Evolutionary conservation across 2,113 vertebrate species (phyloP).

Genomic region (Choloepus hoffmanni): DNA sequence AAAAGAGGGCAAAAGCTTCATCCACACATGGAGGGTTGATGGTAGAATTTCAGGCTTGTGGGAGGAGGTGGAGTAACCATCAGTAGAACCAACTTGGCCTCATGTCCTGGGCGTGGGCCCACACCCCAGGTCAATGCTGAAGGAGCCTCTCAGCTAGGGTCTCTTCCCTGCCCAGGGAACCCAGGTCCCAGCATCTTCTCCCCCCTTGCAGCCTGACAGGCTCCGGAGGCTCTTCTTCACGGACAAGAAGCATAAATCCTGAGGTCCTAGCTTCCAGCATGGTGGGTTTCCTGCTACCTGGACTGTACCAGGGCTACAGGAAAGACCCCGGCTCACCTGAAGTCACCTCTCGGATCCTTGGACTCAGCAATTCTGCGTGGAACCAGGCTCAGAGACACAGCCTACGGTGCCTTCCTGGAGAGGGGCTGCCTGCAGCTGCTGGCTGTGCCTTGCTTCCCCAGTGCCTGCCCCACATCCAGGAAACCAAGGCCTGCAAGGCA

Average conservation of each 20-base stretch:
- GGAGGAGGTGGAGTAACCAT: neutral
- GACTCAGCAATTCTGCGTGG: neutral
- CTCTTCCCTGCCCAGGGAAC: too few relatives aligned
- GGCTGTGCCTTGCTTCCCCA: neutral
- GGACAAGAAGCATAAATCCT: constrained; percentile 87
- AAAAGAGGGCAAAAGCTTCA: neutral
- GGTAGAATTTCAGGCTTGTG: neutral
- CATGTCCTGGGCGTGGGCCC: neutral
- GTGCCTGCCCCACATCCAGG: neutral
- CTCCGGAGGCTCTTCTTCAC: constrained; percentile 88
- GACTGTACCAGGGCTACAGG: neutral
- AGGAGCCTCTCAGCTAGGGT: neutral
- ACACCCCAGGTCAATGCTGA: neutral
- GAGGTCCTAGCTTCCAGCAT: neutral
- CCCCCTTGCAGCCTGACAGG: constrained; percentile 87
- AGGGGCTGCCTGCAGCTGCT: neutral
- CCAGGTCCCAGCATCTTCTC: neutral
- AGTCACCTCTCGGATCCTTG: neutral
- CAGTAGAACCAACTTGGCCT: neutral
- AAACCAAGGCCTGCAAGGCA: neutral
- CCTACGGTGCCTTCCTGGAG: neutral
- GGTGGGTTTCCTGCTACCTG: neutral
- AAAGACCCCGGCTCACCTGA: neutral
- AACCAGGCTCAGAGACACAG: neutral
- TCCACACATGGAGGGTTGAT: neutral